Conservation (phyloP, 2,888 invertebrate genomes). For the Taphrorychus bicolor region DNA sequence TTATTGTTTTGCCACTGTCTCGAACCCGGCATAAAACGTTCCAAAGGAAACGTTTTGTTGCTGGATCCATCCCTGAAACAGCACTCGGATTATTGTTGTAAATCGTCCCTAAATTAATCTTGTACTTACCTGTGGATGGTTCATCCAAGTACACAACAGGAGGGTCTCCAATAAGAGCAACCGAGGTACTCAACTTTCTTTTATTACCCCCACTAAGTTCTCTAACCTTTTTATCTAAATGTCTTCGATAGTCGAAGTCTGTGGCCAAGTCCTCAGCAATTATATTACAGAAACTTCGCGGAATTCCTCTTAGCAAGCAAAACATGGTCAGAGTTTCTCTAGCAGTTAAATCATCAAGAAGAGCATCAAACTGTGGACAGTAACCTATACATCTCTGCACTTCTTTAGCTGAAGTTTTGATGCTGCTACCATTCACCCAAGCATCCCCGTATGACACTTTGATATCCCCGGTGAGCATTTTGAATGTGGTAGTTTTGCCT, state of each 20-base stretch:
- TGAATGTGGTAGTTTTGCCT: conserved; percentile 88
- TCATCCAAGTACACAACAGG: conserved; percentile 64
- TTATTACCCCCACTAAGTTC: conserved; percentile 65
- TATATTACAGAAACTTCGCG: conserved; percentile 20
- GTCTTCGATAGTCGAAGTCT: conserved; percentile 59
- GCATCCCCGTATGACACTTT: conserved; percentile 73
- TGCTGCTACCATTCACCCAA: conserved; percentile 63
- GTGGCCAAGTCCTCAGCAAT: conserved; percentile 56
- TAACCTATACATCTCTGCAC: conserved; percentile 67
- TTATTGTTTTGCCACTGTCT: conserved; percentile 75
- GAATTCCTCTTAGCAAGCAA: conserved; percentile 61
- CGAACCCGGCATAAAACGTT: conserved; percentile 73
- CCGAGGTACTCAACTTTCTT: conserved; percentile 64
- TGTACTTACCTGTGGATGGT: conserved; percentile 62
- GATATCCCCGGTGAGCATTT: conserved; percentile 88
- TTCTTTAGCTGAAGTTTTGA: conserved; percentile 63
- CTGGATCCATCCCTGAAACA: conserved; percentile 77
- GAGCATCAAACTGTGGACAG: conserved; percentile 67
- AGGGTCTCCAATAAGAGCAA: conserved; percentile 65
- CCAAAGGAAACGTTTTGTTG: conserved; percentile 83
- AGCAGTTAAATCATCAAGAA: conserved; percentile 64
- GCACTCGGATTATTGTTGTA: background rate
- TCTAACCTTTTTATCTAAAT: conserved; percentile 60
- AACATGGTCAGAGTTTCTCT: conserved; percentile 64
- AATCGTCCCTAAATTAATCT: no score